These are phyloP conservation scores for Dissostichus mawsoni DNA, from an alignment of 2,113 vertebrate genomes.

Conservation along the genomic window DNA sequence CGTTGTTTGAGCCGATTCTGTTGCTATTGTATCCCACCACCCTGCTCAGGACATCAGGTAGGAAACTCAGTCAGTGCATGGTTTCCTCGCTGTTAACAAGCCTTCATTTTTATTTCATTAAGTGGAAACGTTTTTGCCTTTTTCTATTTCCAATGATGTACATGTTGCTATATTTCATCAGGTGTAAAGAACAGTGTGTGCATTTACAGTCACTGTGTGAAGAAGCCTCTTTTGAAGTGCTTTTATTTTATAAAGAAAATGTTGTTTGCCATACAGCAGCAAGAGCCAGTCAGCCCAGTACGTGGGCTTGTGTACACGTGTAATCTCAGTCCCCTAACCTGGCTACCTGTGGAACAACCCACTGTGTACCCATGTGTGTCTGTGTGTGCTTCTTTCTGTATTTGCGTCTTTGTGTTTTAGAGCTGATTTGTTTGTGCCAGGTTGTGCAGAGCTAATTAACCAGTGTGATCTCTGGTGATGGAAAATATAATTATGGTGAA, in stretches of 20 bases:
- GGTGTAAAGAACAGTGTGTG: conserved; percentile 3
- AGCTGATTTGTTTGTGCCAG: conserved; percentile 34
- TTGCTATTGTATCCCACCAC: conserved; percentile 54
- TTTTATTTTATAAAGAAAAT: not conserved
- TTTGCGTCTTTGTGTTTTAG: conserved; percentile 35
- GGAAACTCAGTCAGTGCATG: conserved; percentile 29
- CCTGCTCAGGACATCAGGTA: conserved; percentile 67
- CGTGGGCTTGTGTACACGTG: conserved; percentile 15
- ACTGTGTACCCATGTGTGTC: not conserved
- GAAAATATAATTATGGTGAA: conserved; percentile 72
- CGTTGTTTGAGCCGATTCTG: conserved; percentile 51
- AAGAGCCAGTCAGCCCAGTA: not conserved
- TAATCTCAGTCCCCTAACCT: not conserved
- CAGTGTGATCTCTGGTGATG: conserved; percentile 67
- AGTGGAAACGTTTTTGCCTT: not conserved
- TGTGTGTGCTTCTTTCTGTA: not conserved
- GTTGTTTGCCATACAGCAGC: not conserved
- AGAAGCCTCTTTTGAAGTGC: conserved; percentile 1
- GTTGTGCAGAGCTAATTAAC: conserved; percentile 68
- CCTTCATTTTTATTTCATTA: not conserved
- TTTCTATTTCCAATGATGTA: not conserved
- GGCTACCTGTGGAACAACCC: conserved; percentile 8
- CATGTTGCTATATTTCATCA: conserved; percentile 44
- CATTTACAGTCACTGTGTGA: not conserved
- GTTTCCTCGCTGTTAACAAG: conserved; percentile 4